phyloP scores from a whole-genome alignment of 2,113 vertebrate species.

The Salvelinus alpinus region DNA sequence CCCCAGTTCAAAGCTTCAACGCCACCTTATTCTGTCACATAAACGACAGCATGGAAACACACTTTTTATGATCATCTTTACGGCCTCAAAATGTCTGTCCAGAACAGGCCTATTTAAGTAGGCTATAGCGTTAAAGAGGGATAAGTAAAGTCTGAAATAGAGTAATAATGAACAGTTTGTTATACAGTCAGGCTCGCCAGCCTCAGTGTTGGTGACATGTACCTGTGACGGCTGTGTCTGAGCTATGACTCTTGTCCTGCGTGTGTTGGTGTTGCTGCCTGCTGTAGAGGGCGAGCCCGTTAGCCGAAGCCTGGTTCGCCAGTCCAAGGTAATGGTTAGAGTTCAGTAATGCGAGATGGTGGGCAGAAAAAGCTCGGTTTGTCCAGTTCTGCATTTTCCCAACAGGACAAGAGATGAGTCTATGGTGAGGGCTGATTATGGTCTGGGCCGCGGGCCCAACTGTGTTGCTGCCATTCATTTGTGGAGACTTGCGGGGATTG shows the following conservation, averaged over 20 bases:
- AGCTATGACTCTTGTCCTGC: conserved; percentile 81
- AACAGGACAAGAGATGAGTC: conserved; percentile 90
- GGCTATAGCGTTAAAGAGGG: conserved; percentile 26
- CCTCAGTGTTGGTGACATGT: conserved; percentile 79
- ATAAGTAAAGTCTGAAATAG: conserved; percentile 41
- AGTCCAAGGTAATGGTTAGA: conserved; percentile 92
- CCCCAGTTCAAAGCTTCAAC: conserved; percentile 12
- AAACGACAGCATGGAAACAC: conserved; percentile 48
- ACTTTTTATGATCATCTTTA: conserved; percentile 48
- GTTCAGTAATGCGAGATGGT: conserved; percentile 89
- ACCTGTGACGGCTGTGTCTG: conserved; percentile 88
- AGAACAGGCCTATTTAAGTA: conserved; percentile 28
- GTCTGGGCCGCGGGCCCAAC: conserved; percentile 69
- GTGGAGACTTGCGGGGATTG: conserved; percentile 89
- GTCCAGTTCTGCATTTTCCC: conserved; percentile 94
- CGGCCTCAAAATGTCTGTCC: conserved; percentile 48
- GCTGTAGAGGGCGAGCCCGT: conserved; percentile 81
- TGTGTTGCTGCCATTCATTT: conserved; percentile 68
- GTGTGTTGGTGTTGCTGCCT: conserved; percentile 61
- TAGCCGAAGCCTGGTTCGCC: conserved; percentile 75
- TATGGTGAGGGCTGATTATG: conserved; percentile 79
- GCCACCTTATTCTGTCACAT: conserved; percentile 29
- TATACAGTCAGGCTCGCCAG: conserved; percentile 41
- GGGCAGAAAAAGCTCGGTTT: conserved; percentile 88
- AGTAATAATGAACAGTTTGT: conserved; percentile 29